A percentile compares a stretch with the other conserved stretches of the same genome.
Evolutionary conservation across 2,797 vertebrate genomes (phyloP).

Genomic region (Perodicticus potto): DNA sequence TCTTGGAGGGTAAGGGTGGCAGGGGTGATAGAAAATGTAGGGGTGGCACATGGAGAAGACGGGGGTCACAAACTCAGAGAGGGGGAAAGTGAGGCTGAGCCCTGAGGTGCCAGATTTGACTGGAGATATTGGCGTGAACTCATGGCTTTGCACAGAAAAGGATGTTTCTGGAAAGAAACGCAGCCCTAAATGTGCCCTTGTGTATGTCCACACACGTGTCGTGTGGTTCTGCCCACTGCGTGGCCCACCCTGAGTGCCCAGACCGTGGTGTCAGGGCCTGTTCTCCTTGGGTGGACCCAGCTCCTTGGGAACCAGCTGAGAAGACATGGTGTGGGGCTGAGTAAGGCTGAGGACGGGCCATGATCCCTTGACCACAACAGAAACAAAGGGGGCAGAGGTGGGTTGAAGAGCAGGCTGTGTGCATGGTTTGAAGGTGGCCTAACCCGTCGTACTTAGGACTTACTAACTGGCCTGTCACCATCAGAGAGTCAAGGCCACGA

Average conservation of each 20-base stretch:
- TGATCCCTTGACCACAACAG: not conserved
- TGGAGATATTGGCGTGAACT: not conserved
- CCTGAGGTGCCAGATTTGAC: not conserved
- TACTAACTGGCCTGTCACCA: no score
- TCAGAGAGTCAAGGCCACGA: not conserved
- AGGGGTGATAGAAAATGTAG: not conserved
- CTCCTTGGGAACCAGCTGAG: not conserved
- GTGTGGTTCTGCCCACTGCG: not conserved
- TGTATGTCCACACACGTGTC: rapidly evolving
- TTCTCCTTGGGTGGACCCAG: not conserved
- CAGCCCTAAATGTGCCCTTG: not conserved
- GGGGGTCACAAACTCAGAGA: not conserved
- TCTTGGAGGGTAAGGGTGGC: not conserved
- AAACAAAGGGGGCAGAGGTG: not conserved
- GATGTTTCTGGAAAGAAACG: not conserved
- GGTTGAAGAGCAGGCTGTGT: not conserved
- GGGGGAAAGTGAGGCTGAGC: not conserved
- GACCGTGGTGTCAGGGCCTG: not conserved
- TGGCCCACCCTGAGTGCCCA: no score
- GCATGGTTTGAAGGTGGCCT: no score
- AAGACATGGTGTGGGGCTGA: not conserved
- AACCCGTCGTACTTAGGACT: rapidly evolving
- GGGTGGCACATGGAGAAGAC: not conserved
- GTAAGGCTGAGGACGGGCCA: not conserved
- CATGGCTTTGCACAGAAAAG: rapidly evolving